phyloP scores from a whole-genome alignment of 2,797 vertebrate species.

The Xyrichtys novacula region DNA sequence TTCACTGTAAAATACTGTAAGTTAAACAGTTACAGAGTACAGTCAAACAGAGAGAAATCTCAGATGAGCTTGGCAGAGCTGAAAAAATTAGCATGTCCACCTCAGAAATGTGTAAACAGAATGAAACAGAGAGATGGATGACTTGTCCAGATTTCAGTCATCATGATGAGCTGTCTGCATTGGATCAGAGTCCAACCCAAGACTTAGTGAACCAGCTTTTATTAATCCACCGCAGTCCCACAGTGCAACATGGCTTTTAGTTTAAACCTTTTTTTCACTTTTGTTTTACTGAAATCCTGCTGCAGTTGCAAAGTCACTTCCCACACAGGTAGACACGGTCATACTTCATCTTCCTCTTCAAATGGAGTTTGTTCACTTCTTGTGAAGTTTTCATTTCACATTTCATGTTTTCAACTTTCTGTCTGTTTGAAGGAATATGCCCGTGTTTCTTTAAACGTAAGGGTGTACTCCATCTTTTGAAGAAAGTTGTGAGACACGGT shows the following conservation, averaged over 20 bases:
- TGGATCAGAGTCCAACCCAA: constrained; percentile 22
- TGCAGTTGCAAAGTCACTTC: neutral
- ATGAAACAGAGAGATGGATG: constrained; percentile 18
- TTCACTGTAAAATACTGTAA: constrained; percentile 32
- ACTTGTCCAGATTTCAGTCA: constrained; percentile 46
- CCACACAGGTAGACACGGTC: neutral
- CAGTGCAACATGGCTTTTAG: constrained; percentile 1
- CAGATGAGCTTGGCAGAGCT: constrained; percentile 18
- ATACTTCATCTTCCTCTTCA: neutral
- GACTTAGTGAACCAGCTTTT: constrained; percentile 25
- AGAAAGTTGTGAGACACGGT: too few species aligned
- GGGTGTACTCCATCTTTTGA: neutral
- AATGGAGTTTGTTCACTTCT: too few species aligned
- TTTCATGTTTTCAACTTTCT: neutral
- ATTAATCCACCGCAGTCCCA: constrained; percentile 22
- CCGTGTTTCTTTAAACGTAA: neutral
- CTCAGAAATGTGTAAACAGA: constrained; percentile 42
- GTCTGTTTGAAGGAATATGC: too few species aligned
- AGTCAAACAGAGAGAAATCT: constrained; percentile 3
- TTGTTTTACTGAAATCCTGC: neutral
- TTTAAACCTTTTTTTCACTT: neutral
- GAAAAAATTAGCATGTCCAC: constrained; percentile 14
- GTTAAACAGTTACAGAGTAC: constrained; percentile 49
- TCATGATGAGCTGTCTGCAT: constrained; percentile 48
- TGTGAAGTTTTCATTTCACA: neutral